Evolutionary conservation across 2,113 vertebrate genomes (phyloP).

Genomic region (Leptobrachium leishanense): DNA sequence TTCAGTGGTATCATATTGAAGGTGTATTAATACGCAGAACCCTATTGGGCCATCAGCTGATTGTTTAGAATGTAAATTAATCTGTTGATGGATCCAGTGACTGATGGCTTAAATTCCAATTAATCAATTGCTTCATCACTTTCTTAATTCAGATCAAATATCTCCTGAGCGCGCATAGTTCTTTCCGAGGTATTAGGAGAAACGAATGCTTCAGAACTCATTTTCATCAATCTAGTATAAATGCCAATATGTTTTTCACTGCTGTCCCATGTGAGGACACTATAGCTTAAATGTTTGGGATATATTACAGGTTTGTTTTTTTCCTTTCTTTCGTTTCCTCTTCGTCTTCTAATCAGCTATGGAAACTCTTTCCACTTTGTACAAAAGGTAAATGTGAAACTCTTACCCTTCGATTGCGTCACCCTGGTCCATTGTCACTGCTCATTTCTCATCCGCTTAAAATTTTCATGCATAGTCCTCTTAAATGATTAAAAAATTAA

Average conservation of each 20-base stretch:
- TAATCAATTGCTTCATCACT: constrained; percentile 96
- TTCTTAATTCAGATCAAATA: constrained; percentile 98
- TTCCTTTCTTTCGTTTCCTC: background rate
- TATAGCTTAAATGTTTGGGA: constrained; percentile 70
- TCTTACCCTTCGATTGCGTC: constrained; percentile 23
- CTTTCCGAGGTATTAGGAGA: constrained; percentile 83
- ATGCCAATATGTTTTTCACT: constrained; percentile 74
- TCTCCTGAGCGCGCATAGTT: constrained; percentile 84
- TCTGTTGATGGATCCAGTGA: constrained; percentile 90
- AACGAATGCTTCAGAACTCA: constrained; percentile 88
- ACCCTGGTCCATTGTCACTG: constrained; percentile 46
- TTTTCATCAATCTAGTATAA: constrained; percentile 87
- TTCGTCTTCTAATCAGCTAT: constrained; percentile 19
- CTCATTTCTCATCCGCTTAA: constrained; percentile 59
- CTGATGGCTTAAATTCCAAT: constrained; percentile 98
- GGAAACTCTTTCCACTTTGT: constrained; percentile 49
- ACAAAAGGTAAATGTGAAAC: constrained; percentile 50
- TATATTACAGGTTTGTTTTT: constrained; percentile 32
- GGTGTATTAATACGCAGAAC: constrained; percentile 83
- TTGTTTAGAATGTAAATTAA: constrained; percentile 97
- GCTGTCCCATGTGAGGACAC: constrained; percentile 65
- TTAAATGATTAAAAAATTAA: constrained; percentile 70
- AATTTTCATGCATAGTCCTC: constrained; percentile 60
- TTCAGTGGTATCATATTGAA: constrained; percentile 77
- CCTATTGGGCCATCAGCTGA: constrained; percentile 85